A percentile compares a stretch with the other conserved stretches of the same genome.
These are phyloP conservation scores for Rhizomys pruinosus DNA, from an alignment of 2,113 vertebrate species.

Conservation along the genomic window DNA sequence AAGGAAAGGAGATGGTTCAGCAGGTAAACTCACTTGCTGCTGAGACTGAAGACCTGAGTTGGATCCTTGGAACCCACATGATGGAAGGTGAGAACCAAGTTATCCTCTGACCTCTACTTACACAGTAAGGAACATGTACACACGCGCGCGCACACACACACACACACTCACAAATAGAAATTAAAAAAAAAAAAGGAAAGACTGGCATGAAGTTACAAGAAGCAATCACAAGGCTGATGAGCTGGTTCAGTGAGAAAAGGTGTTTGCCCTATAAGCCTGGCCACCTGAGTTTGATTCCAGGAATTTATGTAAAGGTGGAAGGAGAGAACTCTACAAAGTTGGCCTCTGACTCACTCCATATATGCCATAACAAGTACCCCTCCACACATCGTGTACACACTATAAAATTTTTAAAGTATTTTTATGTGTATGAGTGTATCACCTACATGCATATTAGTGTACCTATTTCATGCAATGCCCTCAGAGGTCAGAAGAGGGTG, in stretches of 20 bases:
- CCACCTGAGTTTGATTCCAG: background rate
- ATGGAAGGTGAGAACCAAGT: background rate
- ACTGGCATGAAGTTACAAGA: background rate
- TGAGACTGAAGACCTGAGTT: background rate
- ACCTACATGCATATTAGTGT: no score
- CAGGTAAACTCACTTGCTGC: background rate
- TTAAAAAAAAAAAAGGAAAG: background rate
- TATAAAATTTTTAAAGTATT: no score
- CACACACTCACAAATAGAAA: background rate
- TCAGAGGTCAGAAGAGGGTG: no score
- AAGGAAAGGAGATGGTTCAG: background rate
- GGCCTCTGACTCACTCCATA: background rate
- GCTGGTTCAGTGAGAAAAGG: background rate
- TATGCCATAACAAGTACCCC: background rate
- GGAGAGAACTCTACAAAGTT: background rate
- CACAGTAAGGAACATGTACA: background rate
- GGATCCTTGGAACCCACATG: background rate
- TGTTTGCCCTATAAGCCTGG: background rate
- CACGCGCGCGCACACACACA: no score
- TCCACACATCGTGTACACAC: background rate
- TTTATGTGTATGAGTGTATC: no score
- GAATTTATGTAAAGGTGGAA: background rate
- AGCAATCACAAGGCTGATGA: background rate
- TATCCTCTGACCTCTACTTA: background rate
- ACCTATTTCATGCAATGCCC: no score